Evolutionary conservation across 1,140 invertebrate species (phyloP), one percentile per base, ranked within the genome.

Genomic region (Rhizoglyphus robini): DNA sequence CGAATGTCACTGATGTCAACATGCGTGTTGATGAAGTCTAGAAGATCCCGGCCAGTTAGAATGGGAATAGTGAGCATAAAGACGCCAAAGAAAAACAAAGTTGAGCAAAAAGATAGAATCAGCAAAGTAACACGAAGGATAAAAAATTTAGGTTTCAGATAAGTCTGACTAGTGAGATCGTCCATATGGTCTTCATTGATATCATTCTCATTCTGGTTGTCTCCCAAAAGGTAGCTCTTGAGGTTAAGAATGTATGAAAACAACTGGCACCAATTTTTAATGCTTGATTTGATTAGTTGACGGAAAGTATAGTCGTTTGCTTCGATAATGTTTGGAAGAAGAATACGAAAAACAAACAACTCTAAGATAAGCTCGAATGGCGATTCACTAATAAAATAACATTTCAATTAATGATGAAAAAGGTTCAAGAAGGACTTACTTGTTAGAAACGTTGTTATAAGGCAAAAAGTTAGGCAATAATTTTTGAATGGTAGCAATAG

Each of bases 271-370:
- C 96, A 99, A 36, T 34, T 81, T 4, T 86, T 81, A 0, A 98
- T 83, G 1, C 91, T 74, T 13, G 83, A 81, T 76, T 96, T 96
- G 18, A 98, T 75, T 89, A 93, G 96, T 0, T 85, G 86, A 8
- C 93, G 79, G 0, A 92, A 94, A 72, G 98, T 91, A 0, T 89
- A 90, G 76, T 99, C 94, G 74, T 99, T 95, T 11, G 15, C 15
- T 3, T 60, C 29, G 30, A 32, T 32, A 18, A 60, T 29, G 3
- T 15, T 29, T 11, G 58, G 58, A 41, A 99, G 77, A 49, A 99
- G 79, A 0, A 94, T 92, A 4, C 95, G 95, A 47, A 98, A 78
- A 30, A 99, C 90, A 23, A 97, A 91, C 80, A 96, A 92, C n/a
- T 98, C 78, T 4, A 98, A 76, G 4, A 99, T 76, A 30, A 99